Conservation (phyloP, 2,888 invertebrate species). For the Adelognathus sp. region DNA sequence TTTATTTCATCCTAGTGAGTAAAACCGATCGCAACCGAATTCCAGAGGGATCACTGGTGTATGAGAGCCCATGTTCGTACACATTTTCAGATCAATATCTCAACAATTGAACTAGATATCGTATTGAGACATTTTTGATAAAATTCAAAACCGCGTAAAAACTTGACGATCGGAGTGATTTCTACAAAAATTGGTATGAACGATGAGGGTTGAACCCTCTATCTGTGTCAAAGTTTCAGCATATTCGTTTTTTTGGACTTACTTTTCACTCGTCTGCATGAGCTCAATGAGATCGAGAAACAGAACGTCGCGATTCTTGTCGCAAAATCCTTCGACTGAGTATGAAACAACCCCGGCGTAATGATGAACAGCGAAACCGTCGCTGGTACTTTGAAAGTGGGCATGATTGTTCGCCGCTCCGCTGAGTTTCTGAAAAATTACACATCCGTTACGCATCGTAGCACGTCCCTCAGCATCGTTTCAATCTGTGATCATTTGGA, state of each 20-base stretch:
- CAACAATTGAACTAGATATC: too few species aligned
- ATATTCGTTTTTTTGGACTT: constrained; percentile 63
- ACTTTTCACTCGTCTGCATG: constrained; percentile 86
- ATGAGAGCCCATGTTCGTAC: too few species aligned
- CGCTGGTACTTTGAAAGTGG: constrained; percentile 83
- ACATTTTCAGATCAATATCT: too few species aligned
- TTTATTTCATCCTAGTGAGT: too few species aligned
- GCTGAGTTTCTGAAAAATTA: constrained; percentile 82
- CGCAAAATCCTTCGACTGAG: constrained; percentile 86
- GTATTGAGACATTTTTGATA: too few species aligned
- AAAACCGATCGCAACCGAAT: too few species aligned
- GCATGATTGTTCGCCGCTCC: constrained; percentile 82
- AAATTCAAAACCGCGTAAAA: too few species aligned
- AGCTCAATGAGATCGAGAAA: constrained; percentile 86
- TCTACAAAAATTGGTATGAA: too few species aligned
- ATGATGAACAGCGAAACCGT: constrained; percentile 85
- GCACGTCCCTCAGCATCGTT: background rate
- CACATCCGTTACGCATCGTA: background rate
- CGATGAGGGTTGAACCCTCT: background rate
- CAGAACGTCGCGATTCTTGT: constrained; percentile 86
- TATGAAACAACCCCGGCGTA: constrained; percentile 87
- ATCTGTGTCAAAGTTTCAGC: too few species aligned
- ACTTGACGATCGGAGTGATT: background rate
- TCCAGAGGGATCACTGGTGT: too few species aligned
- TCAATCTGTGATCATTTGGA: constrained; percentile 40